Evolutionary conservation across 1,140 invertebrate species (phyloP), one percentile per base, ranked within the genome.

Genomic region (Rhopalosiphum padi): DNA sequence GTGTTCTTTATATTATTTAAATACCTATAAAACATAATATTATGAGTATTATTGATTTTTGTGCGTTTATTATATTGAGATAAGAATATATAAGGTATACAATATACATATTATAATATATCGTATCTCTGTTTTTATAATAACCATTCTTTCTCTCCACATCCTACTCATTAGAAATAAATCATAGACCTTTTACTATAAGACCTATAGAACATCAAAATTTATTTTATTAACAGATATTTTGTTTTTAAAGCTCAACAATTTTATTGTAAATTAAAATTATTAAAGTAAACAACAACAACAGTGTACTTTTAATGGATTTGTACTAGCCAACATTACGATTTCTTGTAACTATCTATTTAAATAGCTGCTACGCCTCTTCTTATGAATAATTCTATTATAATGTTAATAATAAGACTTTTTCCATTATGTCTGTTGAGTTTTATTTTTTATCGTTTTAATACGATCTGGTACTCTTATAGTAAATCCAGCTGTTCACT

Each of bases 391-490:
- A 60, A 68, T 68, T 68, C 30, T 77, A 77, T n/a, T 35, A 77
- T 77, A 77, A n/a, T 0, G n/a, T 77, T 77, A 18, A 77, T n/a
- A 77, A 77, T 5, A n/a, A 77, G 60, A 77, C 60, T 77, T 77
- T 77, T 77, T 77, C 30, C 30, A 21, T 21, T 77, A 18, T 77
- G 30, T n/a, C 30, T 30, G 60, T n/a, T 18, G 60, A 77, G 15
- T n/a, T 77, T 77, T 77, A 77, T 77, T 77, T 35, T 77, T 77
- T n/a, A 77, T n/a, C 30, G 60, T n/a, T 77, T 68, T 77, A 77
- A 77, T 77, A n/a, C 30, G 6, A n/a, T 77, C 1, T n/a, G 15
- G n/a, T 18, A 77, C 60, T 77, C 60, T 18, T 15, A 15, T 68
- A n/a, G 15, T 77, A 77, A 77, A 77, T 77, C 60, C n/a, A 77